Evolutionary conservation across 2,797 vertebrate species (phyloP), one percentile per base, ranked within the genome.

Genomic region (Hoplostethus atlanticus): DNA sequence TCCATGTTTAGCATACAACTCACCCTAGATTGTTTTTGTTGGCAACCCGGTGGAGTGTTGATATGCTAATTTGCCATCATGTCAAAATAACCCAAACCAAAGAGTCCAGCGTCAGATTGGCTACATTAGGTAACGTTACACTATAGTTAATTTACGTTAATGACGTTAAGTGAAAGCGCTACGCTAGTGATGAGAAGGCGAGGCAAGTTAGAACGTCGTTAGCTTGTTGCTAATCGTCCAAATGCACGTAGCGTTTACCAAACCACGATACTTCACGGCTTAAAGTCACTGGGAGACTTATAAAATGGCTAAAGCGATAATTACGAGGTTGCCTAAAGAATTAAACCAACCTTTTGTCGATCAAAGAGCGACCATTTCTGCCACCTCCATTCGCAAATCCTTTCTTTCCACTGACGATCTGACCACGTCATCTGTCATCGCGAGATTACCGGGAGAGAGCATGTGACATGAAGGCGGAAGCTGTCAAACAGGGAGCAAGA

Each of bases 311-410:
- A 6, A 4, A 1, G 3, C 3, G 5, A 6, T 1, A 1, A 15
- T 21, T 0, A 0, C 10, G 2, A 4, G 1, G 47, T 25, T 47
- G 36, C 6, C 0, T n/a, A 9, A 62, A 68, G 15, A 46, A 17
- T 12, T 59, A 65, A 17, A 84, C 90, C 17, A 30, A 92, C 92
- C 90, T 86, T 82, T 73, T 31, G 44, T 73, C 67, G 76, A 66
- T 93, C 59, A 93, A 61, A 84, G 5, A 56, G 46, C 6, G 38
- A 47, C 6, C 47, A 66, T 79, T 79, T 70, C 61, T n/a, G 47
- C 58, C 64, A 52, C 79, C 88, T 91, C 90, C 90, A 92, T 93
- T 93, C 87, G 89, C 90, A 84, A 89, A 91, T 88, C 87, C 83
- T 69, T 85, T 89, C 78, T 89, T 75, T 9, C 81, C 46, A 34